Base-by-base conservation (phyloP, 2,113 vertebrate species). In the Trematomus loennbergii region DNA sequence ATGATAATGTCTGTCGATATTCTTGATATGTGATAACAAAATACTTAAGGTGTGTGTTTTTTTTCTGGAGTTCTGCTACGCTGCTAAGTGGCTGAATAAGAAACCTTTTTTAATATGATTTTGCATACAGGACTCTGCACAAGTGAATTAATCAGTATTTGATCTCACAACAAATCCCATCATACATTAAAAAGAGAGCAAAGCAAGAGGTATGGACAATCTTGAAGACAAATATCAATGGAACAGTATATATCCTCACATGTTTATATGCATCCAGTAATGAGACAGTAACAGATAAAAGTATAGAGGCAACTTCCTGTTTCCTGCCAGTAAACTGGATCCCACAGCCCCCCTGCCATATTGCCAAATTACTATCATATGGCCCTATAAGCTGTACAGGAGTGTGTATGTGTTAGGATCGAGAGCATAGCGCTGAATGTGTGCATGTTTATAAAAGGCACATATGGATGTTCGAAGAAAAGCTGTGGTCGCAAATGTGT, bases 401-500 rank as follows among this genome's bases (percentile, higher is more conserved):
- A 59, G 54, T 25, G 57, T 78, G 65, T 52, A 40, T 66, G 48
- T 63, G 69, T 82, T 53, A 70, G 69, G 12, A 74, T 15, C 0
- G 72, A 53, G 72, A 61, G 58, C 57, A 66, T 2, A 43, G 60
- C 82, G 73, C 72, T 46, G 45, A 55, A 73, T 71, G 22, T 73
- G 60, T 15, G 58, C 53, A 72, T 71, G 86, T 79, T 77, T 83
- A 73, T 79, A 71, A 49, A 53, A 17, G 65, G 69, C 29, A 40
- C 86, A 88, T 72, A 86, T 76, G 76, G 78, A 74, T 66, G 87
- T 72, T 88, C 66, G 80, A 88, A 91, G 86, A 70, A 71, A 76
- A 83, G 60, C 59, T 61, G 72, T n/a, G 69, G 55, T 60, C 69
- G 66, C 69, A 70, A 72, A 82, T 81, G 52, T 66, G 81, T 43